phyloP scores from a whole-genome alignment of 2,888 invertebrate genomes.

The Alloscopus bannaensis region DNA sequence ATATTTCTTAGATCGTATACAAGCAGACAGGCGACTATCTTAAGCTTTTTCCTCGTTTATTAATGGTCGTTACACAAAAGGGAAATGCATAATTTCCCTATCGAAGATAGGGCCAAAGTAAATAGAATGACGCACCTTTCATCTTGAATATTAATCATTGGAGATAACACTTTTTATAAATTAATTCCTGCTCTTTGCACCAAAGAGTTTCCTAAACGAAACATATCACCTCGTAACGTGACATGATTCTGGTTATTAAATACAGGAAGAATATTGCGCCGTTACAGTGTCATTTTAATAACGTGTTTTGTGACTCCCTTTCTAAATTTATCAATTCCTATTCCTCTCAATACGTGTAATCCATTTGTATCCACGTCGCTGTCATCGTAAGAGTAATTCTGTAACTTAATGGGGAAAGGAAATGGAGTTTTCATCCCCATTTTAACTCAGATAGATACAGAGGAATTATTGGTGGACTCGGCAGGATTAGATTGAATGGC shows the following conservation, averaged over 20 bases:
- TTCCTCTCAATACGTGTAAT: slow-evolving; percentile 23
- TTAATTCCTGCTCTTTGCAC: too few species aligned
- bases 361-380: slow-evolving; percentile 18
- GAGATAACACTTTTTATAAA: too few species aligned
- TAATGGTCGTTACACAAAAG: slow-evolving; percentile 4
- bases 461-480: background rate
- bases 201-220: too few species aligned
- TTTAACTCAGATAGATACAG: too few species aligned
- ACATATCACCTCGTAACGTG: too few species aligned
- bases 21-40: background rate
- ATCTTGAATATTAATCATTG: too few species aligned
- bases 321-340: slow-evolving; percentile 37
- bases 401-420: slow-evolving; percentile 28
- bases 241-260: background rate
- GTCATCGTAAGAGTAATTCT: slow-evolving; percentile 31
- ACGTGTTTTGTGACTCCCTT: background rate
- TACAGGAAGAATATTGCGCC: background rate
- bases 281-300: background rate
- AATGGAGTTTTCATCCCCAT: slow-evolving; percentile 34
- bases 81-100: slow-evolving; percentile 15
- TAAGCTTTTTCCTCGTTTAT: slow-evolving; percentile 13
- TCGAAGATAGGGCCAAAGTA: too few species aligned
- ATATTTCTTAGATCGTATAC: too few species aligned
- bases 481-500: background rate
- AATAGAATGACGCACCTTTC: too few species aligned